Conservation (phyloP, 2,888 invertebrate genomes). For the Lysandra bellargus region DNA sequence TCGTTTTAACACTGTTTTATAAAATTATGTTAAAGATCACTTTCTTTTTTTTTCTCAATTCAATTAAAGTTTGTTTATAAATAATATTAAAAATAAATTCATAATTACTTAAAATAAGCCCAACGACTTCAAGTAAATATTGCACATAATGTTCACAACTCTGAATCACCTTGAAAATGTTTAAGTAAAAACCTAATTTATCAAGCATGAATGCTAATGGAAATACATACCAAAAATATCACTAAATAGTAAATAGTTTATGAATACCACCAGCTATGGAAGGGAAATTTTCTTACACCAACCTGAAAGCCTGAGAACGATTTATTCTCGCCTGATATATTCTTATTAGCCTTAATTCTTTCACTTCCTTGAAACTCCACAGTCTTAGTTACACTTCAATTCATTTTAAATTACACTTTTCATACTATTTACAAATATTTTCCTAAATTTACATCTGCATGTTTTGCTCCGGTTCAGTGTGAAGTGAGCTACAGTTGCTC, state of each 20-base stretch:
- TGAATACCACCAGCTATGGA: not conserved
- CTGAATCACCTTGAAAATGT: not conserved
- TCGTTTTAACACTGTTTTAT: not conserved
- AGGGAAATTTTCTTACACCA: not conserved
- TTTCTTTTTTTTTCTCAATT: not conserved
- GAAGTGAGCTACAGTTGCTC: constrained; percentile 50
- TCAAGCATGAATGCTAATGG: too few species aligned
- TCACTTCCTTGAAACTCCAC: not conserved
- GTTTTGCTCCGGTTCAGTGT: constrained; percentile 45
- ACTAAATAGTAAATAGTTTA: not conserved
- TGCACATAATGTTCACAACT: not conserved
- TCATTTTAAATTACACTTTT: not conserved
- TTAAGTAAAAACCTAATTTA: not conserved
- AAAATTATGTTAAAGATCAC: not conserved
- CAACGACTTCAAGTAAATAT: not conserved
- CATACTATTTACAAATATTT: constrained; percentile 33
- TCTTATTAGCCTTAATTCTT: not conserved
- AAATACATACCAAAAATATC: too few species aligned
- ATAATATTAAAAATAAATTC: too few species aligned
- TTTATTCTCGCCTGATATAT: not conserved
- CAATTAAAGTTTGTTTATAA: too few species aligned
- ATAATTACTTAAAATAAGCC: too few species aligned
- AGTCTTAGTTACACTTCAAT: not conserved
- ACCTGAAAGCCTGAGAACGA: not conserved
- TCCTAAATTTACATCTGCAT: constrained; percentile 39